Evolutionary conservation across 2,888 invertebrate genomes (phyloP).

Genomic region (Endotricha flammealis): DNA sequence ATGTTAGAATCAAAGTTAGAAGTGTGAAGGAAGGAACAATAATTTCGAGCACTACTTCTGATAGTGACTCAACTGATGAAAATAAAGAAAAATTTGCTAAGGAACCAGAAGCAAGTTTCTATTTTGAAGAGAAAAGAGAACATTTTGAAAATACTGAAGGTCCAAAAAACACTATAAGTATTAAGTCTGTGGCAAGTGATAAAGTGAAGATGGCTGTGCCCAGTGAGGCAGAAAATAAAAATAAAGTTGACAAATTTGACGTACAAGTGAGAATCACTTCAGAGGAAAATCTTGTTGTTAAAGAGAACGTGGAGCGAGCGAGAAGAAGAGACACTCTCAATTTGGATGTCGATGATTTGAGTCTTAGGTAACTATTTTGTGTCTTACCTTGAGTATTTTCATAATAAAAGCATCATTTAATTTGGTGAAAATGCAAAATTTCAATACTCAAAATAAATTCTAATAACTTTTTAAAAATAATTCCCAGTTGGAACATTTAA

Average conservation of each 20-base stretch:
- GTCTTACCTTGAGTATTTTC: too few species aligned
- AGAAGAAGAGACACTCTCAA: conserved; percentile 65
- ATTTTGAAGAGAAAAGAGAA: conserved; percentile 45
- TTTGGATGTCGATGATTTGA: conserved; percentile 75
- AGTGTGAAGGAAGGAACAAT: conserved; percentile 62
- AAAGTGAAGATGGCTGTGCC: conserved; percentile 71
- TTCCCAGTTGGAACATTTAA: too few species aligned
- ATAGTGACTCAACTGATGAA: conserved; percentile 51
- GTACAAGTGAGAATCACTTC: conserved; percentile 72
- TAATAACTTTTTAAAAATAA: too few species aligned
- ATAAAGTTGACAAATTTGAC: conserved; percentile 66
- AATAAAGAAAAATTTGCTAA: conserved; percentile 33
- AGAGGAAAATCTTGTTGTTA: conserved; percentile 66
- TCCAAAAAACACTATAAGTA: conserved; percentile 39
- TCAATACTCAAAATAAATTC: too few species aligned
- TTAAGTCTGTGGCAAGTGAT: conserved; percentile 52
- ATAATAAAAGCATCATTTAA: too few species aligned
- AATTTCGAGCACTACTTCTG: conserved; percentile 56
- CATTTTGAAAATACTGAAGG: conserved; percentile 45
- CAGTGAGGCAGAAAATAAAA: conserved; percentile 60
- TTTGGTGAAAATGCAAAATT: too few species aligned
- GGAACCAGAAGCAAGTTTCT: conserved; percentile 29
- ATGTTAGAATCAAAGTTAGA: conserved; percentile 73
- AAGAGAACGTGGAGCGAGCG: conserved; percentile 48
- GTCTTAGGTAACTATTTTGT: conserved; percentile 57